phyloP scores from a whole-genome alignment of 2,888 invertebrate genomes.

The Tetanocera ferruginea region DNA sequence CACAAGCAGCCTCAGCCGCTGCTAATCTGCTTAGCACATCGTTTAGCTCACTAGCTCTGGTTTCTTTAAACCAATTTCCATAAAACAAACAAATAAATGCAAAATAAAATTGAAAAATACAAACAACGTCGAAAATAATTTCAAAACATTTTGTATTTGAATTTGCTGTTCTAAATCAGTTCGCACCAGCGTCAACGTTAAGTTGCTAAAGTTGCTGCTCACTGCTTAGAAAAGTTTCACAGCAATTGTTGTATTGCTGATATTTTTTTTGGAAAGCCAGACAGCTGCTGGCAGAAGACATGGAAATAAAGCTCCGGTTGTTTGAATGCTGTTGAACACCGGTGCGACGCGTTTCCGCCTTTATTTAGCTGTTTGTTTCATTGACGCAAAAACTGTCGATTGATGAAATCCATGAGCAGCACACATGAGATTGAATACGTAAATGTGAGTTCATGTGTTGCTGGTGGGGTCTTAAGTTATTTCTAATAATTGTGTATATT shows the following conservation, averaged over 20 bases:
- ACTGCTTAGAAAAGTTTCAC: too few species aligned
- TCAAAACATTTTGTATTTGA: neutral
- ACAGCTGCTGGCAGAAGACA: slow-evolving; percentile 9
- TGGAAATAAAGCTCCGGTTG: neutral
- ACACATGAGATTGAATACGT: neutral
- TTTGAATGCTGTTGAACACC: neutral
- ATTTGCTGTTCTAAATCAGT: neutral
- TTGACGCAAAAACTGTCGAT: slow-evolving; percentile 24
- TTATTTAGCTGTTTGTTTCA: neutral
- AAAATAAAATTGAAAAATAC: neutral
- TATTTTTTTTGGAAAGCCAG: neutral
- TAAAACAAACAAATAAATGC: neutral
- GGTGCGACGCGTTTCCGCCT: neutral
- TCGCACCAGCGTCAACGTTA: neutral
- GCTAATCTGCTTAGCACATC: neutral
- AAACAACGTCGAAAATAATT: slow-evolving; percentile 15
- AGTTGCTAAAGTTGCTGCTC: neutral
- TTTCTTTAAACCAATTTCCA: neutral
- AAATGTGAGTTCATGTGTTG: neutral
- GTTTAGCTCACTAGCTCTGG: neutral
- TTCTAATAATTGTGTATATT: neutral
- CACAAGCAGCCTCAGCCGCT: neutral
- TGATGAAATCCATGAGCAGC: slow-evolving; percentile 18
- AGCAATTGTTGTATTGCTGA: too few species aligned
- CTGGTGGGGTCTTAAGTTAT: neutral